phyloP scores from a whole-genome alignment of 1,140 invertebrate species.

The Drosophila melanica region DNA sequence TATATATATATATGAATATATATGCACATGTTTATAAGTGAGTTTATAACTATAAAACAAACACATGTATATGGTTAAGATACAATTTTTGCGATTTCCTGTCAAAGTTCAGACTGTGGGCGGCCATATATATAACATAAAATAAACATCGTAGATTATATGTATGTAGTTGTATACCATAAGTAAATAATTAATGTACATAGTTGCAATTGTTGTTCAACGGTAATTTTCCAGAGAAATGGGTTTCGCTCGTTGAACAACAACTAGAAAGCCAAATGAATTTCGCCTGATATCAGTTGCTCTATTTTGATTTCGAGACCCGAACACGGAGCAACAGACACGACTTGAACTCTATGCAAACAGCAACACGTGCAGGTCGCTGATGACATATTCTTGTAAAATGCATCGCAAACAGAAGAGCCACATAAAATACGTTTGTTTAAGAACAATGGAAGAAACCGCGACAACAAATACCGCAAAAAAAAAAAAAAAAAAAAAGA shows the following conservation, averaged over 20 bases:
- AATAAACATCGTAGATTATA: slow-evolving; percentile 6
- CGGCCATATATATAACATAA: slow-evolving; percentile 50
- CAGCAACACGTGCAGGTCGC: slow-evolving; percentile 54
- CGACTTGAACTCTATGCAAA: slow-evolving; percentile 30
- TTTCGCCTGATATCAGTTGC: too few relatives aligned
- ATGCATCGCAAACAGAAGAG: slow-evolving; percentile 55
- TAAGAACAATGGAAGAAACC: slow-evolving; percentile 61
- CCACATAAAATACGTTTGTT: slow-evolving; percentile 49
- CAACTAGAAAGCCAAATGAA: too few relatives aligned
- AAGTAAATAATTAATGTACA: slow-evolving; percentile 13
- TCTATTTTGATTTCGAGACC: background rate
- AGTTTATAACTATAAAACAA: slow-evolving; percentile 4
- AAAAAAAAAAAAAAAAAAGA: slow-evolving; percentile 36
- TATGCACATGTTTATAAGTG: slow-evolving; percentile 32
- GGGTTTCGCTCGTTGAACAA: background rate
- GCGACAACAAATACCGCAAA: slow-evolving; percentile 76
- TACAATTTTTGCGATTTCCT: slow-evolving; percentile 48
- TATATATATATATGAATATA: slow-evolving; percentile 48
- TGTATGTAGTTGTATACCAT: slow-evolving; percentile 1
- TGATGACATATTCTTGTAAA: slow-evolving; percentile 51
- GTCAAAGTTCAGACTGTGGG: slow-evolving; percentile 42
- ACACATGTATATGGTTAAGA: background rate
- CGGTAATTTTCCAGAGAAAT: slow-evolving; percentile 46
- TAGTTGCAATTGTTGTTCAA: slow-evolving; percentile 36
- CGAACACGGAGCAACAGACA: background rate